Base-by-base conservation (phyloP, 1,140 invertebrate genomes). In the Ooceraea biroi region DNA sequence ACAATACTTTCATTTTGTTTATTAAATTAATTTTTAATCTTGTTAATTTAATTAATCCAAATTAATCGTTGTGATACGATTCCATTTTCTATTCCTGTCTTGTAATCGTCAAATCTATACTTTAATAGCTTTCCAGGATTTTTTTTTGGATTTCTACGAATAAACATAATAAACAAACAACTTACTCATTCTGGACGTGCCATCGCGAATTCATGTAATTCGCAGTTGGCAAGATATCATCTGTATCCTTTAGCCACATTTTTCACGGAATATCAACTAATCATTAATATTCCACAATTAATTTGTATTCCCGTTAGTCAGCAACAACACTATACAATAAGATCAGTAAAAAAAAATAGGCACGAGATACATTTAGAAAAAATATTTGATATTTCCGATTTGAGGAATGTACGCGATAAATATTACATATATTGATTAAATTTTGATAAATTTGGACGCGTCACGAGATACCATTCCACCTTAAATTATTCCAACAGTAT, bases 161-260 rank as follows among this genome's bases (percentile, higher is more conserved):
- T 46, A 68, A 68, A 14, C 0, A 22, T 17, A 14, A 69, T 72
- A 58, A 84, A 61, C 63, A 14, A 44, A n/a, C 19, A 57, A 91
- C 90, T 91, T 91, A 91, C 90, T 91, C 88, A 60, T 89, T 90
- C 55, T 80, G 84, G 66, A 63, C 83, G 58, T 48, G 50, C 44
- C 82, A 65, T 77, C 88, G 84, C 63, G 89, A 85, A 82, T 83
- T 91, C 50, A 65, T 55, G 48, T 90, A 88, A 85, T 90, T 82
- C 61, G 74, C 74, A 50, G 73, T 68, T 30, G 86, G 46, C 57
- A 83, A 78, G 78, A 22, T 69, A 30, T 91, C 60, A 52, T 74
- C 85, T 17, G 76, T 80, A 80, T 87, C 82, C 80, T 91, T 90
- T 36, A 91, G 83, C 85, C 88, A 89, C 91, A 91, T 91, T 76